These are phyloP conservation scores for Toxotes jaculatrix DNA, from an alignment of 2,113 vertebrate species.

Conservation along the genomic window DNA sequence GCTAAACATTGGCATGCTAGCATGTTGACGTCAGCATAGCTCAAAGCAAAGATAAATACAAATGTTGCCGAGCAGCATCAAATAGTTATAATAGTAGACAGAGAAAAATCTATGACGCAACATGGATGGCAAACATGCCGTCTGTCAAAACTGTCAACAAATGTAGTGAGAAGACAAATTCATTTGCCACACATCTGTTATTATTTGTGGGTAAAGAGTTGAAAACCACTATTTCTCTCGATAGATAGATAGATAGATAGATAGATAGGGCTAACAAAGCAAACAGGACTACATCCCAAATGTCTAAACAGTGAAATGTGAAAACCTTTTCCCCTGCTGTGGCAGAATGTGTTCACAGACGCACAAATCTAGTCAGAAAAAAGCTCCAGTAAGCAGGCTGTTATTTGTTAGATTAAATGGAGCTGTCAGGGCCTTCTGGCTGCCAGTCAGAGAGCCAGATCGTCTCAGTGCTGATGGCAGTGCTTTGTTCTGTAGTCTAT, in stretches of 20 bases:
- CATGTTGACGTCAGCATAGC: background rate
- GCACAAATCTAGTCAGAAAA: constrained; percentile 39
- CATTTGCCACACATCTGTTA: too few relatives aligned
- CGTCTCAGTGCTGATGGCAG: constrained; percentile 54
- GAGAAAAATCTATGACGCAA: background rate
- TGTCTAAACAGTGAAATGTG: constrained; percentile 6
- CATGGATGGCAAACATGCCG: background rate
- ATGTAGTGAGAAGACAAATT: background rate
- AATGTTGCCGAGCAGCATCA: background rate
- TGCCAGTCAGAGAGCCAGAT: constrained; percentile 52
- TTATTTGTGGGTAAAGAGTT: too few relatives aligned
- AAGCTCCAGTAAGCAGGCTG: constrained; percentile 58
- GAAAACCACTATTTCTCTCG: too few relatives aligned
- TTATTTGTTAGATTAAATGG: constrained; percentile 73
- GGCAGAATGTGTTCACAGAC: constrained; percentile 42
- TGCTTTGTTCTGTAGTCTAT: constrained; percentile 53
- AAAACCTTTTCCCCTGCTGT: constrained; percentile 6
- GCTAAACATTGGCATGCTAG: background rate
- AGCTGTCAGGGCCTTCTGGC: constrained; percentile 62
- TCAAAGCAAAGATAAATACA: background rate
- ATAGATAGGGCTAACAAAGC: background rate
- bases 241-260: background rate
- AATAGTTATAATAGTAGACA: background rate
- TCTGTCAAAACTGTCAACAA: background rate
- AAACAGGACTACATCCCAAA: background rate